These are phyloP conservation scores for Drymonia ruficornis DNA, from an alignment of 2,888 invertebrate species.

Conservation along the genomic window DNA sequence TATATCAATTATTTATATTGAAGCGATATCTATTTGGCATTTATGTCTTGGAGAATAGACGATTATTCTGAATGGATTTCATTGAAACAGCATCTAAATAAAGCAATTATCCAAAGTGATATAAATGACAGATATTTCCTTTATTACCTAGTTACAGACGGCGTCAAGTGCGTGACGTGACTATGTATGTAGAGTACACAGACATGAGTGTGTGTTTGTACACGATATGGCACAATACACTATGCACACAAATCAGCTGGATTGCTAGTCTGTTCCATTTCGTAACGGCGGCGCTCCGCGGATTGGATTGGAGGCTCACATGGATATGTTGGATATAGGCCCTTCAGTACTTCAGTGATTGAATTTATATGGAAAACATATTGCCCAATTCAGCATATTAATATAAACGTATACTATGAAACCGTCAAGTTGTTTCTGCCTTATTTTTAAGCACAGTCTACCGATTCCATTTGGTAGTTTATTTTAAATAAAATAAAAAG, in stretches of 20 bases:
- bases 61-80: no score
- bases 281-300: not conserved
- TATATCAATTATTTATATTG: no score
- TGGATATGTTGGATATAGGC: slow-evolving; percentile 1
- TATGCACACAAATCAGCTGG: slow-evolving; percentile 12
- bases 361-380: not conserved
- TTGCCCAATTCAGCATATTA: not conserved
- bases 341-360: not conserved
- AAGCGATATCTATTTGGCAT: no score
- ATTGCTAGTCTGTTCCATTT: slow-evolving; percentile 10
- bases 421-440: no score
- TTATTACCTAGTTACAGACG: not conserved
- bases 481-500: no score
- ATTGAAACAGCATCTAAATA: not conserved
- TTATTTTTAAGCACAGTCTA: no score
- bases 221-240: not conserved
- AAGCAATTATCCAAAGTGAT: not conserved
- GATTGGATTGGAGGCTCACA: slow-evolving; percentile 4
- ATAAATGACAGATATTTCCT: not conserved
- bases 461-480: no score
- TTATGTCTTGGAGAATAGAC: no score
- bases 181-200: slow-evolving; percentile 1
- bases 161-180: not conserved
- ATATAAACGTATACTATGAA: no score
- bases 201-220: not conserved